phyloP scores from a whole-genome alignment of 2,113 vertebrate species.

The Desmodus rotundus region DNA sequence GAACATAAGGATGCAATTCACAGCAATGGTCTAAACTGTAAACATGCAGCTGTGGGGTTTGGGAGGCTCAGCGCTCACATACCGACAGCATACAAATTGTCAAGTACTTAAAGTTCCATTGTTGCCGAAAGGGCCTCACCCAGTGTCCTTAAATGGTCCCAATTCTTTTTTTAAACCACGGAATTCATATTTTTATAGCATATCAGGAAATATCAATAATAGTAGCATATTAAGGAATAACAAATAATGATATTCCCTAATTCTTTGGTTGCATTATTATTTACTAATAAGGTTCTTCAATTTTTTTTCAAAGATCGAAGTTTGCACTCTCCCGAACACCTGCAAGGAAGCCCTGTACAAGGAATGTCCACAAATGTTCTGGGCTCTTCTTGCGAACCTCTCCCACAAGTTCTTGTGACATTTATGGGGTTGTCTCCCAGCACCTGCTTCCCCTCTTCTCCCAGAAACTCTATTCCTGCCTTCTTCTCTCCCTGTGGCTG shows the following conservation, averaged over 20 bases:
- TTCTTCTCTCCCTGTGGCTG: not conserved
- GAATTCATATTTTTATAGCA: not conserved
- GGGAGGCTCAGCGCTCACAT: constrained; percentile 46
- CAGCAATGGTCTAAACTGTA: constrained; percentile 66
- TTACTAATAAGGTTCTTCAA: not conserved
- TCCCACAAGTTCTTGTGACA: not conserved
- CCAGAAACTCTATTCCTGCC: not conserved
- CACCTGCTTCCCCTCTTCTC: not conserved
- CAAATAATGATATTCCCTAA: not conserved
- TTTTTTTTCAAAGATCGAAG: not conserved
- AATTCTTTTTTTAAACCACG: not conserved
- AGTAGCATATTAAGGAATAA: not conserved
- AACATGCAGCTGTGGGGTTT: constrained; percentile 75
- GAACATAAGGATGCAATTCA: constrained; percentile 77
- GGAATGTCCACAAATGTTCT: not conserved
- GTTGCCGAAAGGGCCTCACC: constrained; percentile 61
- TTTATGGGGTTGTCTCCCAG: not conserved
- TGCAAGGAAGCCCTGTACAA: not conserved
- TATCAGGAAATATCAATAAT: not conserved
- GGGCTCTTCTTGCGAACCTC: not conserved
- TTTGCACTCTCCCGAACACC: not conserved
- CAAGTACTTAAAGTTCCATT: constrained; percentile 67
- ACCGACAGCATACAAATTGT: constrained; percentile 74
- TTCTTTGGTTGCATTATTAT: not conserved
- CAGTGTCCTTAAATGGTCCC: constrained; percentile 72